Percentiles rank a stretch among this genome's conserved stretches.
phyloP scores from a whole-genome alignment of 2,797 vertebrate species.

The Danio jaintianensis region DNA sequence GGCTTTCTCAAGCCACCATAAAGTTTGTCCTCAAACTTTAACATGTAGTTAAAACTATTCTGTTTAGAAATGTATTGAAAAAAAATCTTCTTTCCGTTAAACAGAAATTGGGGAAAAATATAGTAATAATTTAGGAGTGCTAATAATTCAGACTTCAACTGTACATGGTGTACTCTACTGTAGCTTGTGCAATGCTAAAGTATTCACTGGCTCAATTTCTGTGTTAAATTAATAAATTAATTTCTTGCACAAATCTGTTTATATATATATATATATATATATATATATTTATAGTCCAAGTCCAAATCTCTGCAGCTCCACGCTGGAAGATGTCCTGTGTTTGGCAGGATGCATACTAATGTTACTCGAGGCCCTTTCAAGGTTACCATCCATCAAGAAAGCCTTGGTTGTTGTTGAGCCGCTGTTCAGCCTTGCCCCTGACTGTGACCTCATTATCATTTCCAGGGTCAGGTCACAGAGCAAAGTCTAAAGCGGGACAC shows the following conservation, averaged over 20 bases:
- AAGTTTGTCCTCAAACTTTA: no score
- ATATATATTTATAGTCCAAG: no score
- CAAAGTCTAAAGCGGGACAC: conserved; percentile 36
- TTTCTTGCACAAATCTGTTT: not conserved
- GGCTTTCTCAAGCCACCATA: no score
- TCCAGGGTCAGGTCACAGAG: conserved; percentile 38
- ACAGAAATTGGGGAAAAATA: no score
- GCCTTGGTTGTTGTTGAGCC: conserved; percentile 31
- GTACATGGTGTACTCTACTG: not conserved
- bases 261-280: no score
- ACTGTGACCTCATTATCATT: conserved; percentile 41
- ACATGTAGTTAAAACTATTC: no score
- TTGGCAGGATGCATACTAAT: conserved; percentile 8
- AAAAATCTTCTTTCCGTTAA: no score
- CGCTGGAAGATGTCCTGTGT: not conserved
- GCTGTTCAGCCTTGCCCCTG: conserved; percentile 14
- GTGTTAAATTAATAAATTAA: no score
- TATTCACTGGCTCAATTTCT: not conserved
- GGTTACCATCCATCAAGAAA: conserved; percentile 34
- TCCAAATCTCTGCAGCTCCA: not conserved
- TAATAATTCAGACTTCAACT: no score
- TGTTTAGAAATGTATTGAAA: no score
- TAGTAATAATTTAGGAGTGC: no score
- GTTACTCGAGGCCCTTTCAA: conserved; percentile 12
- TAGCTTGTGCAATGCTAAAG: not conserved